phyloP scores from a whole-genome alignment of 2,888 invertebrate species.

The Eupithecia centaureata region DNA sequence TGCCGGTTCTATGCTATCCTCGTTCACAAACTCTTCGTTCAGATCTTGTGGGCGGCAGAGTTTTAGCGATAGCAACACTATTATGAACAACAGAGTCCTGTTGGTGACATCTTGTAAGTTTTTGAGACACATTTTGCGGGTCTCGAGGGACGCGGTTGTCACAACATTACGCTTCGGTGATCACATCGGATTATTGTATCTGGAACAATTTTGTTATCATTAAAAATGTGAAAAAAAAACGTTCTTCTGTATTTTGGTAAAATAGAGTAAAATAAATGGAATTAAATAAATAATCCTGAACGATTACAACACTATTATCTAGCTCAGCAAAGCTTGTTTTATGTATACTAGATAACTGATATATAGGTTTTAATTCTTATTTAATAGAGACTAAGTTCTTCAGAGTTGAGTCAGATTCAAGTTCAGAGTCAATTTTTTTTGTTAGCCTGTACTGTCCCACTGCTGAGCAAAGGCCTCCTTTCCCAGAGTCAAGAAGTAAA shows the following conservation, averaged over 20 bases:
- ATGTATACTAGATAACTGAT: too few species aligned
- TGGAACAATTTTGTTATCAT: constrained; percentile 55
- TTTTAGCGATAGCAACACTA: constrained; percentile 73
- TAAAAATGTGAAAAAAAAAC: neutral
- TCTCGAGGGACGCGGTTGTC: constrained; percentile 53
- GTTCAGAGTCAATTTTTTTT: too few species aligned
- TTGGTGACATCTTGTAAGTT: constrained; percentile 65
- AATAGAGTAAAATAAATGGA: neutral
- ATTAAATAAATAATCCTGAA: too few species aligned
- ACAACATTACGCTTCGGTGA: constrained; percentile 61
- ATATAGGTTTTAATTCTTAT: too few species aligned
- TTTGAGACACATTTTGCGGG: constrained; percentile 72
- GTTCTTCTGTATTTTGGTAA: too few species aligned
- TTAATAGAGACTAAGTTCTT: too few species aligned
- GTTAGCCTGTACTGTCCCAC: too few species aligned
- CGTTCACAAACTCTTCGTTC: constrained; percentile 73
- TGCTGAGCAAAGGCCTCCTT: too few species aligned
- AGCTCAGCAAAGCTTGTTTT: too few species aligned
- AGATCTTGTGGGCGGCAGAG: constrained; percentile 77
- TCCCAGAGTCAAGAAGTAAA: too few species aligned
- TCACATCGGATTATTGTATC: constrained; percentile 48
- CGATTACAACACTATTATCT: too few species aligned
- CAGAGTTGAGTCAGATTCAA: too few species aligned
- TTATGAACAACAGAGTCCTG: constrained; percentile 75
- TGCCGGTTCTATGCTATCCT: constrained; percentile 66